phyloP scores from a whole-genome alignment of 2,113 vertebrate genomes.

The Limanda limanda region DNA sequence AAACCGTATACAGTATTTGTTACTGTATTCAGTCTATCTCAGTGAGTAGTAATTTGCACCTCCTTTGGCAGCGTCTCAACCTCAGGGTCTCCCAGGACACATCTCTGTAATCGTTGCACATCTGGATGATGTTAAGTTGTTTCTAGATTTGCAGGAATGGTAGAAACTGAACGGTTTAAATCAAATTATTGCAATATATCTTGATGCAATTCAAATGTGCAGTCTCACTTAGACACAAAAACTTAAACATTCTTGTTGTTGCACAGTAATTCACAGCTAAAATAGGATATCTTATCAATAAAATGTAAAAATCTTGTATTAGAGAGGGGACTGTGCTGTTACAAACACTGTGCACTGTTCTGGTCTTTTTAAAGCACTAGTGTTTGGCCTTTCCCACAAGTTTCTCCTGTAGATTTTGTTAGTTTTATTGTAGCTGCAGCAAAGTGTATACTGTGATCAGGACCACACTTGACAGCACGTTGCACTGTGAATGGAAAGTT shows the following conservation, averaged over 20 bases:
- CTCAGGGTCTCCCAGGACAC: too few species aligned
- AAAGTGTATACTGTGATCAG: not conserved
- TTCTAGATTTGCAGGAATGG: not conserved
- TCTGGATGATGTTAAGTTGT: too few species aligned
- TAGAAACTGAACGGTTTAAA: not conserved
- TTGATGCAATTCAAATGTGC: not conserved
- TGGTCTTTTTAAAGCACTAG: not conserved
- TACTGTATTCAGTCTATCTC: too few species aligned
- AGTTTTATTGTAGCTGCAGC: not conserved
- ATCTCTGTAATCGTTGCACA: too few species aligned
- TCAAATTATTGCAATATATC: not conserved
- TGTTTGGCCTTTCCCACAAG: not conserved
- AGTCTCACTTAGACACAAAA: not conserved
- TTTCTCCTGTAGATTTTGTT: not conserved
- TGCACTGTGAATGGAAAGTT: not conserved
- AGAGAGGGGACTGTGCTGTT: not conserved
- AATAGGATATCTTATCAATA: too few species aligned
- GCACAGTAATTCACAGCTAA: too few species aligned
- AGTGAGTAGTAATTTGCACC: too few species aligned
- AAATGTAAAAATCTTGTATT: not conserved
- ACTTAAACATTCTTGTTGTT: not conserved
- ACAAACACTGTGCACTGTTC: not conserved
- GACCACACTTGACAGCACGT: not conserved
- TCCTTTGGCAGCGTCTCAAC: too few species aligned
- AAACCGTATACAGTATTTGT: too few species aligned